Conservation (phyloP, 1,140 invertebrate species). For the Megalopta genalis region DNA sequence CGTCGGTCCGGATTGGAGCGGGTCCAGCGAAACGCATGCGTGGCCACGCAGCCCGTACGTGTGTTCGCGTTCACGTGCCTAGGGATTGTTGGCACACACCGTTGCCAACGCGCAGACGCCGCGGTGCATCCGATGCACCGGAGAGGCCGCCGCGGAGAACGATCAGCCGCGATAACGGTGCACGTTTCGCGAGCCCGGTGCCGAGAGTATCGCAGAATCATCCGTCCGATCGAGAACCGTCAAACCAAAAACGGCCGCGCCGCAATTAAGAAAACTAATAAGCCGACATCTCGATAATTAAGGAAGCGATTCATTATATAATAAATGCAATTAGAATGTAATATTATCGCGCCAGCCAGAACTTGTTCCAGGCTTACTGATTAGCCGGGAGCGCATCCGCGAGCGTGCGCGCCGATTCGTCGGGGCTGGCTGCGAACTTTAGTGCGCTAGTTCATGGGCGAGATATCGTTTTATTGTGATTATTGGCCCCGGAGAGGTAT, state of each 20-base stretch:
- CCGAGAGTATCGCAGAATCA: neutral
- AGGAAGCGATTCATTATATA: too few species aligned
- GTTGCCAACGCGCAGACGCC: conserved; percentile 19
- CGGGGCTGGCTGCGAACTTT: too few species aligned
- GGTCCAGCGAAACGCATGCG: conserved; percentile 51
- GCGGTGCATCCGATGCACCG: conserved; percentile 35
- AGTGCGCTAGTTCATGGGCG: too few species aligned
- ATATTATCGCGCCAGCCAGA: too few species aligned
- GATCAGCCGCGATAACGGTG: conserved; percentile 32
- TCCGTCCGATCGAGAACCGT: neutral
- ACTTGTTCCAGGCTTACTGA: too few species aligned
- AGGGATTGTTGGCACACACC: conserved; percentile 17
- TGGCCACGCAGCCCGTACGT: conserved; percentile 34
- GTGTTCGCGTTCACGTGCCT: conserved; percentile 1
- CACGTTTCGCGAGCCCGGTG: neutral
- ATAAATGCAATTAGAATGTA: too few species aligned
- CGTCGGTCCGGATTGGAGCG: conserved; percentile 47
- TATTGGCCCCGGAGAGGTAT: too few species aligned
- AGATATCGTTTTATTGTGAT: too few species aligned
- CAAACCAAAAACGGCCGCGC: too few species aligned
- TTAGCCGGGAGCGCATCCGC: too few species aligned
- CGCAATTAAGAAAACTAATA: neutral
- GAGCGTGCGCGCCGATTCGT: too few species aligned
- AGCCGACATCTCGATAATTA: too few species aligned
- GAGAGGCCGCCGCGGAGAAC: conserved; percentile 9